A percentile compares a stretch with the other conserved stretches of the same genome.
Conservation (phyloP, 1,140 invertebrate species). For the Trichonephila clavata region DNA sequence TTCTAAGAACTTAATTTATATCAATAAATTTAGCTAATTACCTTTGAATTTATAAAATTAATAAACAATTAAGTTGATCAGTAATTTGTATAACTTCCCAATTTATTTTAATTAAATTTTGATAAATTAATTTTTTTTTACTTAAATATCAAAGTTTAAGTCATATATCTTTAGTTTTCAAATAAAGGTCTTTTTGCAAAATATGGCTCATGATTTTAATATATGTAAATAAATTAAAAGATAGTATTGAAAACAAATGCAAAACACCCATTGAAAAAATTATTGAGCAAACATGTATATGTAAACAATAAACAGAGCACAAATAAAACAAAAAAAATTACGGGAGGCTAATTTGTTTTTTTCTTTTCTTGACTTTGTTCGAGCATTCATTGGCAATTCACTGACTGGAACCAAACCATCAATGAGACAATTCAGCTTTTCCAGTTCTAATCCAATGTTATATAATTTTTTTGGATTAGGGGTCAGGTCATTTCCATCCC, state of each 20-base stretch:
- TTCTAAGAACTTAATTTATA: too few relatives aligned
- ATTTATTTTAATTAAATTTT: too few relatives aligned
- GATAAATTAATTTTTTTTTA: too few relatives aligned
- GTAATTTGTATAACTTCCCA: too few relatives aligned
- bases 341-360: slow-evolving; percentile 98
- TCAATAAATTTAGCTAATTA: too few relatives aligned
- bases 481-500: slow-evolving; percentile 98
- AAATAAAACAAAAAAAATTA: slow-evolving; percentile 78
- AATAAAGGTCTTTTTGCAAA: too few relatives aligned
- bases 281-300: not conserved
- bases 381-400: slow-evolving; percentile 92
- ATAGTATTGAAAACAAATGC: not conserved
- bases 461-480: slow-evolving; percentile 96
- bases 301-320: not conserved
- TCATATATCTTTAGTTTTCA: too few relatives aligned
- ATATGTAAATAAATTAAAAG: too few relatives aligned
- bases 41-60: too few relatives aligned
- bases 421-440: slow-evolving; percentile 94
- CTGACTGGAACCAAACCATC: slow-evolving; percentile 97
- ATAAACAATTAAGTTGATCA: too few relatives aligned
- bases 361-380: slow-evolving; percentile 96
- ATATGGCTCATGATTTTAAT: too few relatives aligned
- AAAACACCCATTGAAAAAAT: not conserved
- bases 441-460: slow-evolving; percentile 94
- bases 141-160: too few relatives aligned